Percentiles rank a stretch among this genome's conserved stretches.
phyloP scores from a whole-genome alignment of 2,797 vertebrate genomes.

The Lacerta viridis region DNA sequence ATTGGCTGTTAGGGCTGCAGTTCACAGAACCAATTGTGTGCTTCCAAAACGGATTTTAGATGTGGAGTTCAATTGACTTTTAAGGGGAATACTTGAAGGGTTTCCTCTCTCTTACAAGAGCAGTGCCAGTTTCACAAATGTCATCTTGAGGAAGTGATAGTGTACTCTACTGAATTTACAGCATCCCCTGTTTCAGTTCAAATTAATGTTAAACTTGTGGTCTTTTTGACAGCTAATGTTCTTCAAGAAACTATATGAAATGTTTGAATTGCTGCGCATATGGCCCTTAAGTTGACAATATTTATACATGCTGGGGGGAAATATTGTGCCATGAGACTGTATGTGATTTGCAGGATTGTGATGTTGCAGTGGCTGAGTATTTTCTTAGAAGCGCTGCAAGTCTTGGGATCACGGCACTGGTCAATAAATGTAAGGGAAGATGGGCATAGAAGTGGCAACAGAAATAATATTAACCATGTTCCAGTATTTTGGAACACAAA shows the following conservation, averaged over 20 bases:
- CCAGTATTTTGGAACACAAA: background rate
- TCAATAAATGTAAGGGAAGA: background rate
- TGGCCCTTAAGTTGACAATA: background rate
- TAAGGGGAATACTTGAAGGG: accelerated
- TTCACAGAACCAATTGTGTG: background rate
- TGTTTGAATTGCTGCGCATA: background rate
- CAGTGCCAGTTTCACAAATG: conserved; percentile 1
- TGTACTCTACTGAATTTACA: background rate
- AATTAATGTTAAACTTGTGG: conserved; percentile 6
- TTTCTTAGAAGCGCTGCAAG: background rate
- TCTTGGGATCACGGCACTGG: background rate
- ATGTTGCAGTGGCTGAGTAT: background rate
- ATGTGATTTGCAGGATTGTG: background rate
- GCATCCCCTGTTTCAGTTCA: conserved; percentile 3
- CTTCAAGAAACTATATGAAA: conserved; percentile 13
- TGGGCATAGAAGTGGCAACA: background rate
- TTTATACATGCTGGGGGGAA: conserved; percentile 7
- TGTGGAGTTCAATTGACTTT: conserved; percentile 13
- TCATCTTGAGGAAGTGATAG: background rate
- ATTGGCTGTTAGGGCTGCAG: background rate
- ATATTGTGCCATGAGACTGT: background rate
- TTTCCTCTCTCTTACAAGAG: conserved; percentile 19
- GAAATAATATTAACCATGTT: background rate
- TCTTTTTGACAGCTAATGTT: conserved; percentile 20
- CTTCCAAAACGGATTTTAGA: background rate